Evolutionary conservation across 2,888 invertebrate genomes (phyloP), one percentile per base, ranked within the genome.

Genomic region (Ormyrus labotus): DNA sequence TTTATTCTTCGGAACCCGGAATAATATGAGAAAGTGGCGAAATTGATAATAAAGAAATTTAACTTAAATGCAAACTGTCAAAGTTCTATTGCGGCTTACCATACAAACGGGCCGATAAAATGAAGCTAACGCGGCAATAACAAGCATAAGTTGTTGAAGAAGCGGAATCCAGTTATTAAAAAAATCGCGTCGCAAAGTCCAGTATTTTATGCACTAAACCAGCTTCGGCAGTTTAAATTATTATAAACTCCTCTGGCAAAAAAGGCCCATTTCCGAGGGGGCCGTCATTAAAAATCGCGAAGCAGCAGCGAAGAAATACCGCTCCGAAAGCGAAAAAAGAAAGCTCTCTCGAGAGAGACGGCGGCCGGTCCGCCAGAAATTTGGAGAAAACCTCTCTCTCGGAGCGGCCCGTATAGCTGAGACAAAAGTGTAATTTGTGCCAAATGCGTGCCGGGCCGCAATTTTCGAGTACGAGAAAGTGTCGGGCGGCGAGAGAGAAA

Each of bases 391-490:
- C 11, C 45, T 53, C 47, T 45, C 48, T 57, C 45, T 3, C 51
- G 8, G 58, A 47, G 57, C 65, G 47, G 69, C 72, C 70, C 34
- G 34, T 34, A 4, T 4, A 4, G 34, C 71, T 81, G 81, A 78
- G 78, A 78, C 81, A 81, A 81, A 78, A 71, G 81, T 34, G 34
- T 81, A 81, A 81, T 78, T 78, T 81, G 81, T 81, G 75, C 34
- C 78, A 78, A 81, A 81, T 78, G 34, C 72, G 76, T 61, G 34
- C 71, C 71, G 64, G 58, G 63, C 55, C 55, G 76, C 60, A 80
- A 80, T 68, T 80, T 76, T 63, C 47, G 74, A 63, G 79, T 72
- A 72, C 71, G 65, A 72, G 73, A 81, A 81, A 77, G 77, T 77
- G 81, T 73, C 69, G 71, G 70, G 48, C 57, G 19, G 19, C 10